Conservation (phyloP, 2,888 invertebrate genomes). For the Lottia scabra region DNA sequence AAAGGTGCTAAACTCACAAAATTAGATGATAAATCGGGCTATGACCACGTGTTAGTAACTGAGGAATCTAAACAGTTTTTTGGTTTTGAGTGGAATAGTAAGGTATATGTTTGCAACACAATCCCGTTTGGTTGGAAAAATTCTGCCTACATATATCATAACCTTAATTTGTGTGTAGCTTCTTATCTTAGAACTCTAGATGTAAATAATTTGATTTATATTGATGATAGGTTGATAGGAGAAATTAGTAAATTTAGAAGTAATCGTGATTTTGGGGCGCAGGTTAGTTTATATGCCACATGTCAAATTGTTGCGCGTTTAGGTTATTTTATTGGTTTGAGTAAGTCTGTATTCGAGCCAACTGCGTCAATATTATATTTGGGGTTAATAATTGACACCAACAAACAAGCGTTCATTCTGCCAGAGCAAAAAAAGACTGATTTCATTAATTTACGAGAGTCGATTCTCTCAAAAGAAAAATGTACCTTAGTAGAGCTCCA, state of each 20-base stretch:
- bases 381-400: not conserved
- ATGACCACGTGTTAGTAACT: too few species aligned
- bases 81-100: too few species aligned
- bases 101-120: too few species aligned
- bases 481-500: not conserved
- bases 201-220: not conserved
- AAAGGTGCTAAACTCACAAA: too few species aligned
- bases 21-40: too few species aligned
- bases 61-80: too few species aligned
- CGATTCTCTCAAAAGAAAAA: not conserved
- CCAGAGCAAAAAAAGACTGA: not conserved
- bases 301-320: not conserved
- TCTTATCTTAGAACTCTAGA: not conserved
- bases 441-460: not conserved
- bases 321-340: not conserved
- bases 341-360: not conserved
- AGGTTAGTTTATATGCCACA: not conserved
- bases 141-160: too few species aligned
- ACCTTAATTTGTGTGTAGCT: not conserved
- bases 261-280: not conserved
- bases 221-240: not conserved
- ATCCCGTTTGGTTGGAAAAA: too few species aligned
- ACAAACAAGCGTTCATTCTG: not conserved
- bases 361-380: not conserved
- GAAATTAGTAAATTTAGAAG: not conserved